phyloP scores from a whole-genome alignment of 2,113 vertebrate species.

The Euleptes europaea region DNA sequence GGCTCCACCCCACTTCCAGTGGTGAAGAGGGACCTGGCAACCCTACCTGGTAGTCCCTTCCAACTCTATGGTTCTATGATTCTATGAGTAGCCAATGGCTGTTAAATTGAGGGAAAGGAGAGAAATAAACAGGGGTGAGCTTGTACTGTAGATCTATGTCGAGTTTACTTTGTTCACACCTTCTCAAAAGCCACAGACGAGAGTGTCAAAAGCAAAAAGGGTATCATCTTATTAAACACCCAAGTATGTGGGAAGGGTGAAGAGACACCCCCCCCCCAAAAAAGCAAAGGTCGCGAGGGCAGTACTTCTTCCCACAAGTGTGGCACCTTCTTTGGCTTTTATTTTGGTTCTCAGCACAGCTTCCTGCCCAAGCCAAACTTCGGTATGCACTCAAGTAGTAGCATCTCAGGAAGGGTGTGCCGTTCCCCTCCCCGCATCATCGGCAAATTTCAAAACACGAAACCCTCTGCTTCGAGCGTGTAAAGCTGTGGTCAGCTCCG shows the following conservation, averaged over 20 bases:
- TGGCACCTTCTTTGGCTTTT: not conserved
- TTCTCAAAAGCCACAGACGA: not conserved
- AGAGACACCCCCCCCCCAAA: not conserved
- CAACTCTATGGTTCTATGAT: too few relatives aligned
- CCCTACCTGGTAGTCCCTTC: too few relatives aligned
- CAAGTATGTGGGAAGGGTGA: not conserved
- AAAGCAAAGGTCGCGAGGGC: not conserved
- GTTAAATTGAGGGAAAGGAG: too few relatives aligned
- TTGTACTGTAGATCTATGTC: too few relatives aligned
- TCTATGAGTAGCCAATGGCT: too few relatives aligned
- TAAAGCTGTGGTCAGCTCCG: conserved; percentile 1
- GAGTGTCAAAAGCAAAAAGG: not conserved
- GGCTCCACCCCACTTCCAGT: too few relatives aligned
- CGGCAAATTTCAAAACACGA: not conserved
- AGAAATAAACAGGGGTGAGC: too few relatives aligned
- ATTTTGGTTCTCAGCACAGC: not conserved
- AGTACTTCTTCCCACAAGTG: accelerated
- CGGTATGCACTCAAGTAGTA: not conserved
- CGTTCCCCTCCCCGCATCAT: not conserved
- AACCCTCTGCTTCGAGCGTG: conserved; percentile 29
- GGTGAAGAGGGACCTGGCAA: too few relatives aligned
- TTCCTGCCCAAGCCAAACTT: conserved; percentile 55
- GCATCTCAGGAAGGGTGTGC: not conserved
- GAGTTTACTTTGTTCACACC: conserved; percentile 56
- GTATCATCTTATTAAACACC: conserved; percentile 2